phyloP scores from a whole-genome alignment of 2,113 vertebrate species.

The Microcebus jonahi region DNA sequence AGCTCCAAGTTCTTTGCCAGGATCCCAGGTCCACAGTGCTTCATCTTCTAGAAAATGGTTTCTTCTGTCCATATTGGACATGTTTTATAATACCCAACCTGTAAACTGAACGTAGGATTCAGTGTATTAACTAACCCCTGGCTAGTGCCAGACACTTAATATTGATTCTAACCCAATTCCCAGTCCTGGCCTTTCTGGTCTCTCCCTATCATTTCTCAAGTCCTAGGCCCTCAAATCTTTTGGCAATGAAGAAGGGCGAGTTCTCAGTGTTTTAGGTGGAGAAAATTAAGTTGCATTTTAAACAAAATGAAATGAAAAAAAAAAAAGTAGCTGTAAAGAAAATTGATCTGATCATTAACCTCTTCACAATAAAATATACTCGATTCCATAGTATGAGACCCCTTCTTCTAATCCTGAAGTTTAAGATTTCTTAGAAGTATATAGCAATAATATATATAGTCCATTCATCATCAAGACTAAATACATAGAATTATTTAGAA shows the following conservation, averaged over 20 bases:
- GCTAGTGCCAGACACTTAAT: not conserved
- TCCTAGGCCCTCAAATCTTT: not conserved
- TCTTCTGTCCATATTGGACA: not conserved
- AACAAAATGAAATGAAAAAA: not conserved
- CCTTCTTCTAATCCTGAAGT: not conserved
- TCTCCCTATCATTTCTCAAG: not conserved
- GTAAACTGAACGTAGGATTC: not conserved
- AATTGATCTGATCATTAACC: not conserved
- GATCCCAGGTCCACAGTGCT: not conserved
- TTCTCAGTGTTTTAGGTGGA: not conserved
- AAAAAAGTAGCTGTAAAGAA: not conserved
- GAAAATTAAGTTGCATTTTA: not conserved
- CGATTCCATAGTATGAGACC: not conserved
- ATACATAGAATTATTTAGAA: constrained; percentile 9
- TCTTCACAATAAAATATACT: not conserved
- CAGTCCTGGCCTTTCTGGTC: not conserved
- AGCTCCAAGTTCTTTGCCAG: not conserved
- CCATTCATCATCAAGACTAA: not conserved
- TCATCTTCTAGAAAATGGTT: not conserved
- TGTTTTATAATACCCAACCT: not conserved
- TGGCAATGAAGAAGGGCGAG: not conserved
- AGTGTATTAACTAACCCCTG: not conserved
- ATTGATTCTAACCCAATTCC: not conserved
- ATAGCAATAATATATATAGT: not conserved
- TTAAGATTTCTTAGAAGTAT: not conserved